Percentiles rank a stretch among this genome's conserved stretches.
phyloP scores from a whole-genome alignment of 1,140 invertebrate species.

The Laupala kohalensis region DNA sequence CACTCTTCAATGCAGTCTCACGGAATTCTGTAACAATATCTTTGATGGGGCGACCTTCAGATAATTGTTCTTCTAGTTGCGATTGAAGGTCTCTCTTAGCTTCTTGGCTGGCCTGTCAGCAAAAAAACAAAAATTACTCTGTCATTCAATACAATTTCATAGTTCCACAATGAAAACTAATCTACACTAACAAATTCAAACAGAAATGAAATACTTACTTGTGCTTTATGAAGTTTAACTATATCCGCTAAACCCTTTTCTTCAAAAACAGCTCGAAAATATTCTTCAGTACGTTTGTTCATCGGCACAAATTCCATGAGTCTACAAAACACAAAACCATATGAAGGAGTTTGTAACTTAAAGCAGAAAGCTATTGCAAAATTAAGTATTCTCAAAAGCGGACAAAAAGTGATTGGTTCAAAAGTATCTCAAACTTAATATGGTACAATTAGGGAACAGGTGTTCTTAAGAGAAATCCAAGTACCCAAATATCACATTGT shows the following conservation, averaged over 20 bases:
- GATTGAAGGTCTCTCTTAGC: constrained; percentile 68
- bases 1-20: constrained; percentile 67
- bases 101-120: constrained; percentile 56
- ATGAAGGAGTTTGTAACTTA: too few species aligned
- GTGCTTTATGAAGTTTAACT: constrained; percentile 78
- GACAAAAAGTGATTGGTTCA: too few species aligned
- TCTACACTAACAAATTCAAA: background rate
- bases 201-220: constrained; percentile 27
- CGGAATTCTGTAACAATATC: constrained; percentile 72
- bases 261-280: constrained; percentile 71
- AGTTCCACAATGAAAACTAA: background rate
- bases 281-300: constrained; percentile 82
- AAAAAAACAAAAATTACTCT: constrained; percentile 5
- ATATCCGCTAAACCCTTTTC: constrained; percentile 75
- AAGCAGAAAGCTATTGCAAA: too few species aligned
- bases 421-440: too few species aligned
- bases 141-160: background rate
- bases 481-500: too few species aligned
- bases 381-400: too few species aligned
- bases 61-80: constrained; percentile 62
- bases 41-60: constrained; percentile 63
- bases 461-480: too few species aligned
- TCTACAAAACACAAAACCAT: constrained; percentile 36
- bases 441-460: too few species aligned
- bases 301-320: constrained; percentile 85